Evolutionary conservation across 2,113 vertebrate species (phyloP).

Genomic region (Ctenomys sociabilis): DNA sequence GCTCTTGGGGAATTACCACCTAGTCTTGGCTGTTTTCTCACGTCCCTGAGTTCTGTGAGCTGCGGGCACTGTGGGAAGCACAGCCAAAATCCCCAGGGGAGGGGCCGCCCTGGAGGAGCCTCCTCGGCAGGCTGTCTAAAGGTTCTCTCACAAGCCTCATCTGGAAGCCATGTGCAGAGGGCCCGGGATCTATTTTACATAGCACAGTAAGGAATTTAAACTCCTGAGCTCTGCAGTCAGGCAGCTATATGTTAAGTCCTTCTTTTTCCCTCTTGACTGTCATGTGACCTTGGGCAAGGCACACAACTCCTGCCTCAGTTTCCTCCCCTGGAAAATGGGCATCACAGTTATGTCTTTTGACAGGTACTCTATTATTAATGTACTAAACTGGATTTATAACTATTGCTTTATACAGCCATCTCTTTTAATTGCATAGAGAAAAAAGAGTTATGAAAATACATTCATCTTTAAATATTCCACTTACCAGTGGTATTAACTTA

Average conservation of each 20-base stretch:
- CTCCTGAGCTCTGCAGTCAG: background rate
- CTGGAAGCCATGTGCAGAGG: conserved; percentile 7
- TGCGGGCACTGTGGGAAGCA: background rate
- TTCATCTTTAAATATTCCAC: conserved; percentile 23
- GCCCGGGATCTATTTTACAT: conserved; percentile 4
- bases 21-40: conserved; percentile 12
- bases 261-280: conserved; percentile 19
- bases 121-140: conserved; percentile 7
- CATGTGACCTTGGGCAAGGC: conserved; percentile 24
- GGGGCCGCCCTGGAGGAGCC: background rate
- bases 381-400: background rate
- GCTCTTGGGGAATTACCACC: background rate
- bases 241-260: conserved; percentile 8
- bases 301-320: background rate
- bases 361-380: background rate
- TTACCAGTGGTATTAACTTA: background rate
- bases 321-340: conserved; percentile 29
- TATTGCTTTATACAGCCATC: conserved; percentile 27
- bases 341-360: conserved; percentile 14
- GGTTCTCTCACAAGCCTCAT: background rate
- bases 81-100: background rate
- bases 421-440: background rate
- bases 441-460: background rate
- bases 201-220: conserved; percentile 7
- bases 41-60: background rate